Percentiles rank a stretch among this genome's conserved stretches.
These are phyloP conservation scores for Rallus crepitans DNA, from an alignment of 2,797 vertebrate species.

Conservation along the genomic window DNA sequence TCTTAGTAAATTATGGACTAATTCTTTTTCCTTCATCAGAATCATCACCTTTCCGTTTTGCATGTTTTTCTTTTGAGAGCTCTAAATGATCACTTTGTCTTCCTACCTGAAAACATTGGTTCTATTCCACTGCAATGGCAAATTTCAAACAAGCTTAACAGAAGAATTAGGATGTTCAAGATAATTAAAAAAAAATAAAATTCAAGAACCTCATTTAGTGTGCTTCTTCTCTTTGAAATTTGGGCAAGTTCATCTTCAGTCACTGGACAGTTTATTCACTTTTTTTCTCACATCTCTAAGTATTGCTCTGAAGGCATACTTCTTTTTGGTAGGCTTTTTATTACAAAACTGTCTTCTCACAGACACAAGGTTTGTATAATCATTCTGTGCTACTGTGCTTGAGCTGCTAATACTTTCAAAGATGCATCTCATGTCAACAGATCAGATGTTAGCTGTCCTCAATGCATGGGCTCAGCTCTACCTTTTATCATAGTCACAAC, in stretches of 20 bases:
- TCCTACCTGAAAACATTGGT: background rate
- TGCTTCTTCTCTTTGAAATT: background rate
- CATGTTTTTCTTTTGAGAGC: background rate
- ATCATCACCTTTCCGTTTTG: background rate
- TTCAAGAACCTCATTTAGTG: background rate
- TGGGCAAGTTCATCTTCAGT: background rate
- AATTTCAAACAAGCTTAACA: background rate
- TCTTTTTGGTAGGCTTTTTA: background rate
- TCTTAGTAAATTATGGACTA: background rate
- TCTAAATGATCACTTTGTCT: background rate
- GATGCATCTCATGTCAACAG: background rate
- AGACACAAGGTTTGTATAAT: background rate
- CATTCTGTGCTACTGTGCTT: background rate
- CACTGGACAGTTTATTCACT: background rate
- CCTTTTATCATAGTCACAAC: fast-evolving
- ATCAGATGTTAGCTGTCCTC: background rate
- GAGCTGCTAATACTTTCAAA: background rate
- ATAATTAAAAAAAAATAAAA: background rate
- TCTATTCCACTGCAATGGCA: background rate
- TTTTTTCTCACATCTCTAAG: background rate
- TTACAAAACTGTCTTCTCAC: background rate
- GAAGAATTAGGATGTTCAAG: background rate
- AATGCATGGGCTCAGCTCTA: background rate
- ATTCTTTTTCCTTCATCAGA: background rate
- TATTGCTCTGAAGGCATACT: background rate